Conservation (phyloP, 2,888 invertebrate genomes). For the Andrena dorsata region DNA sequence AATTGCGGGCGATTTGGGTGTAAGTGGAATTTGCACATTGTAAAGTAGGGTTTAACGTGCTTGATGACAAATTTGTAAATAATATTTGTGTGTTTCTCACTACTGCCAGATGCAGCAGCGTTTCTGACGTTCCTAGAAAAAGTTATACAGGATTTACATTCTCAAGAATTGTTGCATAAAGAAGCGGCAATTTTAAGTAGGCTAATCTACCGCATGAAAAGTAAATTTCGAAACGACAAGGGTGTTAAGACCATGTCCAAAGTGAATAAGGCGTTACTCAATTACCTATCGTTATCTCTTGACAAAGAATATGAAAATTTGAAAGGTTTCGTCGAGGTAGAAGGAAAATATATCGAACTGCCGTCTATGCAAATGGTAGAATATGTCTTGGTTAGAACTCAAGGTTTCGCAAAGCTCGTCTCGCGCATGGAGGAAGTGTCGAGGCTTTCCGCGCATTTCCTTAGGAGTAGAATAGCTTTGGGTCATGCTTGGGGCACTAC, state of each 20-base stretch:
- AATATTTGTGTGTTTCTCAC: conserved; percentile 17
- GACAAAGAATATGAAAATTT: conserved; percentile 83
- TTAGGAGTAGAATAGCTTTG: conserved; percentile 86
- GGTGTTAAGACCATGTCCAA: conserved; percentile 87
- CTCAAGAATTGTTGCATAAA: conserved; percentile 86
- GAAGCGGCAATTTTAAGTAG: conserved; percentile 87
- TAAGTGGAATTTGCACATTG: too few relatives aligned
- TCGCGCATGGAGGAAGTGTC: conserved; percentile 85
- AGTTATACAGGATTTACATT: conserved; percentile 71
- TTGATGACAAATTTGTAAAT: too few relatives aligned
- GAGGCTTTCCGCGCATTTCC: conserved; percentile 85
- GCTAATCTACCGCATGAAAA: conserved; percentile 87
- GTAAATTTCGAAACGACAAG: conserved; percentile 87
- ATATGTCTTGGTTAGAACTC: conserved; percentile 86
- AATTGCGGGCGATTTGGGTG: too few relatives aligned
- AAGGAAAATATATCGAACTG: conserved; percentile 81
- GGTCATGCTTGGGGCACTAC: conserved; percentile 87
- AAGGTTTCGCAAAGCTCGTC: conserved; percentile 87
- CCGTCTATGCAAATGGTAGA: conserved; percentile 88
- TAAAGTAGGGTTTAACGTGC: too few relatives aligned
- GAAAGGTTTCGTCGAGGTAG: conserved; percentile 69
- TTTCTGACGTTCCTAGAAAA: conserved; percentile 68
- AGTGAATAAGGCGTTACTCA: conserved; percentile 86
- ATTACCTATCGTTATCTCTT: conserved; percentile 85
- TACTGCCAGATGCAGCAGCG: conserved; percentile 66